phyloP scores from a whole-genome alignment of 2,888 invertebrate genomes.

The Spodoptera littoralis region DNA sequence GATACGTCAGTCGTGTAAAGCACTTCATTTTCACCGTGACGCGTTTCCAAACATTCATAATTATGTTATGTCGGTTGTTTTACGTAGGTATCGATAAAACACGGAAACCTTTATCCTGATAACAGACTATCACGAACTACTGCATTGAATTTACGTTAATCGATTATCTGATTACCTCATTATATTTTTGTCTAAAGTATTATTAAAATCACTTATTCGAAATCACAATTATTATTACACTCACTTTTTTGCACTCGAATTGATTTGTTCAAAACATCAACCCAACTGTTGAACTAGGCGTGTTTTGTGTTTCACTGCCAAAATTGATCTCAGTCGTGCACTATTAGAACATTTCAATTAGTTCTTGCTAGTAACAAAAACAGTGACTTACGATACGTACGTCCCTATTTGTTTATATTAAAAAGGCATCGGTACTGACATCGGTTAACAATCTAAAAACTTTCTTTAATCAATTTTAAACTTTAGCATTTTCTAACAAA shows the following conservation, averaged over 20 bases:
- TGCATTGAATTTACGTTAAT: constrained; percentile 79
- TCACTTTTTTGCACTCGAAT: constrained; percentile 5
- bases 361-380: too few species aligned
- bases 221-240: background rate
- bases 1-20: constrained; percentile 36
- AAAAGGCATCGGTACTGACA: too few species aligned
- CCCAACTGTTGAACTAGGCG: constrained; percentile 2
- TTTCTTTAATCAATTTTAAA: too few species aligned
- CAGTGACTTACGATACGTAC: too few species aligned
- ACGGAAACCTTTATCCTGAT: constrained; percentile 42
- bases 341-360: too few species aligned
- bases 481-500: too few species aligned
- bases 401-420: too few species aligned
- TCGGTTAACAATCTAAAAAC: too few species aligned
- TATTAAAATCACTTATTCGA: background rate
- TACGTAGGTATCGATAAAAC: constrained; percentile 57
- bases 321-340: background rate
- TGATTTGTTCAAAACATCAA: background rate
- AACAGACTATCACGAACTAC: constrained; percentile 58
- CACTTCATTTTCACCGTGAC: constrained; percentile 43
- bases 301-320: constrained; percentile 20
- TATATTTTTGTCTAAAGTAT: constrained; percentile 22
- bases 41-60: constrained; percentile 28
- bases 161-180: constrained; percentile 64
- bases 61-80: constrained; percentile 19